Evolutionary conservation across 1,140 invertebrate genomes (phyloP).

Genomic region (Drosophila arizonae): DNA sequence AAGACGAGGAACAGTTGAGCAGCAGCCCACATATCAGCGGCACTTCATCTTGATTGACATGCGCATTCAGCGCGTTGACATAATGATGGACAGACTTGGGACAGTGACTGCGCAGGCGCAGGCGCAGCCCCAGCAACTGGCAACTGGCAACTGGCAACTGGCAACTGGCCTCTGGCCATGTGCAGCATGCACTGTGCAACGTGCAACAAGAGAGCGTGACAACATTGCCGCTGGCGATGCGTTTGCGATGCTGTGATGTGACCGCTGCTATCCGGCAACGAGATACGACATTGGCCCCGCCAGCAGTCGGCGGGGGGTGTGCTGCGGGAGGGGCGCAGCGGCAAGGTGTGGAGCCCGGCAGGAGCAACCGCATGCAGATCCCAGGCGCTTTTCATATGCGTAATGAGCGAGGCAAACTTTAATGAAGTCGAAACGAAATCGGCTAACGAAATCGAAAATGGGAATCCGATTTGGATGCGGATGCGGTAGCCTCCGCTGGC

Average conservation of each 20-base stretch:
- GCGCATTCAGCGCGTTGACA: slow-evolving; percentile 82
- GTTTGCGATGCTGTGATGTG: slow-evolving; percentile 45
- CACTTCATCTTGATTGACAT: slow-evolving; percentile 82
- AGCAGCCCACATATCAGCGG: slow-evolving; percentile 66
- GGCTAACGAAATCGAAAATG: slow-evolving; percentile 14
- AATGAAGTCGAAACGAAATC: slow-evolving; percentile 41
- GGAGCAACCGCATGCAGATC: slow-evolving; percentile 15
- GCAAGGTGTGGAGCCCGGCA: neutral
- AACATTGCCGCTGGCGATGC: slow-evolving; percentile 43
- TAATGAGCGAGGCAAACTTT: slow-evolving; percentile 64
- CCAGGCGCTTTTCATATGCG: slow-evolving; percentile 56
- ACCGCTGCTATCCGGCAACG: slow-evolving; percentile 42
- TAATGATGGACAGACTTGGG: slow-evolving; percentile 81
- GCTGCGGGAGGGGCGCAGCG: neutral
- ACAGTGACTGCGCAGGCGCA: slow-evolving; percentile 43
- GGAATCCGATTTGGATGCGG: slow-evolving; percentile 12
- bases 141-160: slow-evolving; percentile 9
- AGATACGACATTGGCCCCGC: neutral
- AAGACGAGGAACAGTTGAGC: slow-evolving; percentile 1
- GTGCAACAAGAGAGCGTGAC: slow-evolving; percentile 50
- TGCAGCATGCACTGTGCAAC: slow-evolving; percentile 30
- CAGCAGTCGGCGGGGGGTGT: too few species aligned
- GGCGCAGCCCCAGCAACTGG: slow-evolving; percentile 13
- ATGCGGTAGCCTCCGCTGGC: slow-evolving; percentile 27
- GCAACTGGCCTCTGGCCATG: slow-evolving; percentile 5